Conservation (phyloP, 2,113 vertebrate species). For the Beaufortia kweichowensis region DNA sequence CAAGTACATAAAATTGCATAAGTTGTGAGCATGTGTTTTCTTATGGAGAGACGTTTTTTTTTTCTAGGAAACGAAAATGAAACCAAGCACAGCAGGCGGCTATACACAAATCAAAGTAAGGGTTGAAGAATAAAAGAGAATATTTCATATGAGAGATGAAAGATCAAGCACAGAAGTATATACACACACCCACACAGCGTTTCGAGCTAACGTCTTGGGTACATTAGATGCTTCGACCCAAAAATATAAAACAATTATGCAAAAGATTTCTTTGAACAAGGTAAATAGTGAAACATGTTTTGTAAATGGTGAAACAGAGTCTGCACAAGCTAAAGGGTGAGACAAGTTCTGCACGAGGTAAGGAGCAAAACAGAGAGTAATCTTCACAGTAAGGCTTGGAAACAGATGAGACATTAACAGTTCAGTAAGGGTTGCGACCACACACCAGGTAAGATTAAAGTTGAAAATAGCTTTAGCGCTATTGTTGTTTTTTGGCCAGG, state of each 20-base stretch:
- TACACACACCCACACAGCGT: background rate
- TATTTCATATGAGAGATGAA: constrained; percentile 22
- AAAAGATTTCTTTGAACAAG: too few species aligned
- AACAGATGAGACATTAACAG: background rate
- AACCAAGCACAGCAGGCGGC: background rate
- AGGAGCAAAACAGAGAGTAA: background rate
- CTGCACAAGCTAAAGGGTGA: background rate
- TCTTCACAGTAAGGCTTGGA: background rate
- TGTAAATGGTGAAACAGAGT: background rate
- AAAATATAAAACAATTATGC: too few species aligned
- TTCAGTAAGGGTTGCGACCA: background rate
- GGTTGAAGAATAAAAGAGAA: constrained; percentile 3
- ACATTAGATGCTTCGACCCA: too few species aligned
- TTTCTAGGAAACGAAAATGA: background rate
- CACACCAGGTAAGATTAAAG: background rate
- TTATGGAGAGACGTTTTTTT: background rate
- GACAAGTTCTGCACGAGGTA: background rate
- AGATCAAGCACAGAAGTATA: constrained; percentile 2
- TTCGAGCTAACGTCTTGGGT: too few species aligned
- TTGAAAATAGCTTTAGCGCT: constrained; percentile 9
- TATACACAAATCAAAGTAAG: constrained; percentile 3
- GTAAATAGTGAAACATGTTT: background rate
- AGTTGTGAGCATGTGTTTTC: background rate
- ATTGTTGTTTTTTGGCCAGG: constrained; percentile 5
- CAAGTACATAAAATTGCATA: background rate